phyloP scores from a whole-genome alignment of 2,797 vertebrate species.

The Acanthurus tractus region DNA sequence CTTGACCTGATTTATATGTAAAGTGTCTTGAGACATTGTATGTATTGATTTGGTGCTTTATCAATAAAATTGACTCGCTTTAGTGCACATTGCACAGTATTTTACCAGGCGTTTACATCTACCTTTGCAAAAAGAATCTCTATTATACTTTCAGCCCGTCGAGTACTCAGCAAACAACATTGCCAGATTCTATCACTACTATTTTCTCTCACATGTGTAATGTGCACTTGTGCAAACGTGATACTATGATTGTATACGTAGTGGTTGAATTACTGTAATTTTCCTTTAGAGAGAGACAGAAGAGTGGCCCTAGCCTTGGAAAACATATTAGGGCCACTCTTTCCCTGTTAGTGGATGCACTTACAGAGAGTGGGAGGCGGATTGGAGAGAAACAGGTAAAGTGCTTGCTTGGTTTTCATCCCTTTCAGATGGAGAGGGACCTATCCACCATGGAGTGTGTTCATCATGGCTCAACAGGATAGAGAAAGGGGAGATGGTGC shows the following conservation, averaged over 20 bases:
- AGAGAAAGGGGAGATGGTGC: conserved; percentile 92
- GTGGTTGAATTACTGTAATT: conserved; percentile 68
- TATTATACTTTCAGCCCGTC: conserved; percentile 10
- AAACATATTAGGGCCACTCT: conserved; percentile 48
- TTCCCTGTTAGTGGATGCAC: conserved; percentile 54
- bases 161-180: conserved; percentile 20
- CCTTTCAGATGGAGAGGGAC: conserved; percentile 91
- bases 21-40: too few relatives aligned
- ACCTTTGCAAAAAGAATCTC: conserved; percentile 11
- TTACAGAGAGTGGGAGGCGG: conserved; percentile 56
- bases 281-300: conserved; percentile 36
- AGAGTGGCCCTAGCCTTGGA: conserved; percentile 45
- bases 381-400: conserved; percentile 53
- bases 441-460: conserved; percentile 96
- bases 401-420: conserved; percentile 61
- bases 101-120: conserved; percentile 1
- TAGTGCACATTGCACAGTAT: too few relatives aligned
- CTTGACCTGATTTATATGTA: too few relatives aligned
- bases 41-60: too few relatives aligned
- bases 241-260: conserved; percentile 66
- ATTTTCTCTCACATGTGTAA: conserved; percentile 27
- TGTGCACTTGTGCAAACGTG: conserved; percentile 35
- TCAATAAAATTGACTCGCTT: neutral
- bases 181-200: neutral
- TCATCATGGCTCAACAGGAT: conserved; percentile 98